Conservation (phyloP, 2,888 invertebrate species). For the Colletes collaris region DNA sequence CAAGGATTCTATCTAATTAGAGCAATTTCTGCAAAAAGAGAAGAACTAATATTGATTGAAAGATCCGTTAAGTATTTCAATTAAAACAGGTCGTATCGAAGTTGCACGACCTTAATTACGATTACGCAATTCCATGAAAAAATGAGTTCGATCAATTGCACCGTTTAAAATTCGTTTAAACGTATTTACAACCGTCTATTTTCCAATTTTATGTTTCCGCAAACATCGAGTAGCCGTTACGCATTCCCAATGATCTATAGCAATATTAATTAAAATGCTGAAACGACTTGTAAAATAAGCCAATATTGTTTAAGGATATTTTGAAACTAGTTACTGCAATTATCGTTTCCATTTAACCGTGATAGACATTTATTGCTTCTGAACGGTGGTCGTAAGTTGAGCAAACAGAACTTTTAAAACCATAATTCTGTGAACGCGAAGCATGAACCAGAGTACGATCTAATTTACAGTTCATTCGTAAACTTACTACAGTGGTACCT, state of each 20-base stretch:
- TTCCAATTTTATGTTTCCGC: background rate
- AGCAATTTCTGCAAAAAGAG: too few relatives aligned
- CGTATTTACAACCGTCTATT: background rate
- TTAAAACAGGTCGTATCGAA: too few relatives aligned
- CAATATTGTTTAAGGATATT: constrained; percentile 37
- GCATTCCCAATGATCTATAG: constrained; percentile 17
- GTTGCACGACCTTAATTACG: too few relatives aligned
- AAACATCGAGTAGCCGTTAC: background rate
- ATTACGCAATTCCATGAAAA: background rate
- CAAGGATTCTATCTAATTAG: too few relatives aligned
- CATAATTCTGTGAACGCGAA: background rate
- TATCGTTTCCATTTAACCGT: constrained; percentile 18
- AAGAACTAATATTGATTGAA: too few relatives aligned
- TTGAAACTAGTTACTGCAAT: constrained; percentile 39
- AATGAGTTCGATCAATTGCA: background rate
- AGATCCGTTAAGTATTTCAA: too few relatives aligned
- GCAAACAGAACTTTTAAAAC: constrained; percentile 15
- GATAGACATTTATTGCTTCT: constrained; percentile 30
- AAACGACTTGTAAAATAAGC: constrained; percentile 14
- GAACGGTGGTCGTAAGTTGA: constrained; percentile 12
- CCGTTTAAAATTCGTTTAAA: background rate
- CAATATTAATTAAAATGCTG: constrained; percentile 30
- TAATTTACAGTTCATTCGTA: constrained; percentile 24
- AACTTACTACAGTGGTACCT: constrained; percentile 5
- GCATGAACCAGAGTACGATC: constrained; percentile 4